These are phyloP conservation scores for Galemys pyrenaicus DNA, from an alignment of 2,113 vertebrate genomes.

Conservation along the genomic window DNA sequence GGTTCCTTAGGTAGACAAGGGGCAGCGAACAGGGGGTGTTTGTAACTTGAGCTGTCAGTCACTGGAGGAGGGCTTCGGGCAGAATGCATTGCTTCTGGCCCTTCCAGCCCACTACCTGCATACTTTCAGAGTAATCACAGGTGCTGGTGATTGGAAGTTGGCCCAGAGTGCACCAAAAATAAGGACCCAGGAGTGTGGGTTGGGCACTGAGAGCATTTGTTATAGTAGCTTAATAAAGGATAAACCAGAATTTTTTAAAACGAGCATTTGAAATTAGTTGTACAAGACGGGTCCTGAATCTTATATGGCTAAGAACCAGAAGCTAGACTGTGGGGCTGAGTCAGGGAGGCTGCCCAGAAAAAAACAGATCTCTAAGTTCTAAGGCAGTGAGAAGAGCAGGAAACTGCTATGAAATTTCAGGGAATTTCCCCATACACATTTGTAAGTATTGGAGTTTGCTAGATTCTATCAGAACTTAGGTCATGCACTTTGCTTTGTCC, in stretches of 20 bases:
- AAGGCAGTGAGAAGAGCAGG: neutral
- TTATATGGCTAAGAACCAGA: neutral
- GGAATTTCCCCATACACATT: neutral
- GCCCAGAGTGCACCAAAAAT: neutral
- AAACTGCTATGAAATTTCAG: neutral
- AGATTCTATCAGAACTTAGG: neutral
- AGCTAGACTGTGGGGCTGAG: neutral
- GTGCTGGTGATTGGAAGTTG: neutral
- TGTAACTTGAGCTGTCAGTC: neutral
- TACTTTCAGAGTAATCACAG: neutral
- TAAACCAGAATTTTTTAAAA: neutral
- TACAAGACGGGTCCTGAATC: neutral
- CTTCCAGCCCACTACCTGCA: neutral
- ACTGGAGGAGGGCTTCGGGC: neutral
- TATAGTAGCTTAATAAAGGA: neutral
- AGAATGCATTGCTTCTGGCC: neutral
- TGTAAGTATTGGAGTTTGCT: neutral
- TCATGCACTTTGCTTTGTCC: neutral
- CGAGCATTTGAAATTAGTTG: neutral
- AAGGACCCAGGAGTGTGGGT: neutral
- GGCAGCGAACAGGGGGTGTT: neutral
- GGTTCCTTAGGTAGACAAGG: neutral
- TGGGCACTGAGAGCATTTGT: neutral
- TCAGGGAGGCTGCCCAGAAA: neutral
- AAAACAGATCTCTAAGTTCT: neutral